Evolutionary conservation across 1,140 invertebrate species (phyloP), one percentile per base, ranked within the genome.

Genomic region (Pseudomyrmex pallidus): DNA sequence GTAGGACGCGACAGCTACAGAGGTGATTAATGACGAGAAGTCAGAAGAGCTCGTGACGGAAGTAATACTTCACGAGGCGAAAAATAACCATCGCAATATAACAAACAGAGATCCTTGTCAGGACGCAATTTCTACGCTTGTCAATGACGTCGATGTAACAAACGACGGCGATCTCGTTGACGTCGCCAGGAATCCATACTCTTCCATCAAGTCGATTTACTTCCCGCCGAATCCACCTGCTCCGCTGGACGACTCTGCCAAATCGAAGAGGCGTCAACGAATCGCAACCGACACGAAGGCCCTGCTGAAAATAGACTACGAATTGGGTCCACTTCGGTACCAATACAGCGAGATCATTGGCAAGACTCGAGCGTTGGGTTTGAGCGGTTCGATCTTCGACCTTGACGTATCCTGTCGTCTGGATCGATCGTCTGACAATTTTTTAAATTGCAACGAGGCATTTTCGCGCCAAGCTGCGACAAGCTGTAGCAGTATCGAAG

Each of bases 121-220:
- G n/a, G 64, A 59, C 12, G 35, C 44, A 50, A 72, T 48, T 82
- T 12, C 66, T 20, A 74, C 68, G 50, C 46, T 48, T 25, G 76
- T 70, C 52, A 70, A 78, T 25, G 64, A 78, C 20, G 54, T 12
- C 76, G 48, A 70, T 35, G 20, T 59, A 44, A 78, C 64, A 68
- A 78, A 63, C 5, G 52, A 77, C 8, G 56, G 46, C 61, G 86
- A 85, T 0, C 66, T 90, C 35, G 77, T 90, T 67, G 82, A 85
- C 35, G 84, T 90, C 20, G 88, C 80, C 0, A 78, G 72, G 57
- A 90, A 90, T 83, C 66, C 86, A 13, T 59, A 78, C 17, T 76
- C 88, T 0, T 87, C 89, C n/a, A 84, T 88, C 54, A 90, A 85
- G 25, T 90, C 90, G 7, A 62, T 88, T 10, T 90, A 87, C 35